These are phyloP conservation scores for Campoplex capitator DNA, from an alignment of 2,888 invertebrate genomes.

Conservation along the genomic window DNA sequence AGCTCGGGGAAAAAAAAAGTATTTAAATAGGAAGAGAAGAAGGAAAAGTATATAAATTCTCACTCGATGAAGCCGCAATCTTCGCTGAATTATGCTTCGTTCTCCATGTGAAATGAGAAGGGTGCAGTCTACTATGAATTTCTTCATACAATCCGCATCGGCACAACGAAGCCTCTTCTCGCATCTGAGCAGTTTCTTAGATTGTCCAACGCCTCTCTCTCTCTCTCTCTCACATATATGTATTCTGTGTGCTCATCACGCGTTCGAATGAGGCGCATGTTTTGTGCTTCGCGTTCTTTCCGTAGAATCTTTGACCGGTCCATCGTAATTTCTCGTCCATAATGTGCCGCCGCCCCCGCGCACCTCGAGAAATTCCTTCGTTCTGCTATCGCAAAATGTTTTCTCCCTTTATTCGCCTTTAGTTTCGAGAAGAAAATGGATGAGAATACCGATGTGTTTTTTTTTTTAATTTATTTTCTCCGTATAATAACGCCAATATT, in stretches of 20 bases:
- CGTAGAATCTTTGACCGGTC: constrained; percentile 53
- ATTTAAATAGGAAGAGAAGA: not conserved
- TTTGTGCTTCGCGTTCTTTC: constrained; percentile 3
- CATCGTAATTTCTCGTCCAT: constrained; percentile 55
- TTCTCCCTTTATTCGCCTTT: constrained; percentile 9
- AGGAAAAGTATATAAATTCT: not conserved
- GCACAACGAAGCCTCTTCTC: not conserved
- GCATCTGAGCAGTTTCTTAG: constrained; percentile 10
- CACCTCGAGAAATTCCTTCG: constrained; percentile 47
- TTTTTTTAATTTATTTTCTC: constrained; percentile 30
- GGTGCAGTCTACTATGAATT: not conserved
- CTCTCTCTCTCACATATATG: constrained; percentile 19
- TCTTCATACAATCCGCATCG: not conserved
- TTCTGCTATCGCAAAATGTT: constrained; percentile 41
- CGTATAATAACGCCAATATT: constrained; percentile 57
- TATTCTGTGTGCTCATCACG: constrained; percentile 76
- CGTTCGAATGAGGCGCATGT: constrained; percentile 70
- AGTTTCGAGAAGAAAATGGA: constrained; percentile 27
- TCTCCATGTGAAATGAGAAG: not conserved
- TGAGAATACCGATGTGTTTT: constrained; percentile 21
- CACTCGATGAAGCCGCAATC: not conserved
- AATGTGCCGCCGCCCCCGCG: constrained; percentile 49
- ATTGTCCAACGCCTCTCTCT: constrained; percentile 1
- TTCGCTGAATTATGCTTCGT: not conserved
- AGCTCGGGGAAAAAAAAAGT: not conserved